phyloP scores from a whole-genome alignment of 2,797 vertebrate species.

The Rhincodon typus region DNA sequence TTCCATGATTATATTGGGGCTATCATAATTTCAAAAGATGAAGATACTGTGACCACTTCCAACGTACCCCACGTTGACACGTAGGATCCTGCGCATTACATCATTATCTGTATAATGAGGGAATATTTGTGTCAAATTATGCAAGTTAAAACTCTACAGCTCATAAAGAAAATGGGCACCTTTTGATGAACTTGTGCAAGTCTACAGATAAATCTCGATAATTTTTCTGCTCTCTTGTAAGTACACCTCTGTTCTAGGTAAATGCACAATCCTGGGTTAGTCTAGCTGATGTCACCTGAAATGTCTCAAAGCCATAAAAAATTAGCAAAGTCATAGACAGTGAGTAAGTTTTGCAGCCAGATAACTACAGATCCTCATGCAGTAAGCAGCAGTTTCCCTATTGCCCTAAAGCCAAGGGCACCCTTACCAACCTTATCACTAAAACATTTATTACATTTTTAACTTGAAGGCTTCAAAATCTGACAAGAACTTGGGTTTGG shows the following conservation, averaged over 20 bases:
- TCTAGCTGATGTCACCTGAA: background rate
- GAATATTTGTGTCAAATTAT: background rate
- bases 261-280: background rate
- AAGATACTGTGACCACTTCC: no score
- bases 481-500: background rate
- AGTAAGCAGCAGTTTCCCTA: background rate
- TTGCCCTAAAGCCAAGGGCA: background rate
- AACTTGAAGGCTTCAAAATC: background rate
- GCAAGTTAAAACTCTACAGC: background rate
- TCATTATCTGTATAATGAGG: no score
- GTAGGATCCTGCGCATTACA: no score
- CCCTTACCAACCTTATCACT: background rate
- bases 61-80: no score
- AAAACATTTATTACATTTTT: background rate
- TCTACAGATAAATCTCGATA: background rate
- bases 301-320: background rate
- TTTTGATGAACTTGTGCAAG: background rate
- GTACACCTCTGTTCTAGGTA: background rate
- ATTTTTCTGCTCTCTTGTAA: background rate
- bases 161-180: background rate
- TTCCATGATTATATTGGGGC: background rate
- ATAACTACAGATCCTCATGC: background rate
- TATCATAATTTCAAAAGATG: background rate
- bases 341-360: background rate
- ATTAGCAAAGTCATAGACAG: background rate